phyloP scores from a whole-genome alignment of 1,140 invertebrate species.

The Whitmania pigra region DNA sequence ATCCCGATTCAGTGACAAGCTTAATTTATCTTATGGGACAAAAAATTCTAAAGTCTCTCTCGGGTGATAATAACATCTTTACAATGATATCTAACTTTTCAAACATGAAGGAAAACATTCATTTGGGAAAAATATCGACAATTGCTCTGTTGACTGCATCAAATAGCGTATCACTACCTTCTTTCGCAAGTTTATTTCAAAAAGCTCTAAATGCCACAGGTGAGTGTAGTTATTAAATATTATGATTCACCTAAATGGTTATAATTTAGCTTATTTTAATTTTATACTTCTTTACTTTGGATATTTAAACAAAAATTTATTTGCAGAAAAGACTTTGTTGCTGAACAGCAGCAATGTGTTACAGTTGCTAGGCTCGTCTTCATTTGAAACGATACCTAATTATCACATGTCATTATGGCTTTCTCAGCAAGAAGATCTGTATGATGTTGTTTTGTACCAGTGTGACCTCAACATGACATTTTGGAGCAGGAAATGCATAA shows the following conservation, averaged over 20 bases:
- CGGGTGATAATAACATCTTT: conserved; percentile 27
- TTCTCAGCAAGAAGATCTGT: conserved; percentile 94
- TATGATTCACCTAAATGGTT: no score
- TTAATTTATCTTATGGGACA: conserved; percentile 86
- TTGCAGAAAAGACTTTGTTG: conserved; percentile 51
- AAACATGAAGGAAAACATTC: neutral
- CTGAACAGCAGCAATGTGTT: conserved; percentile 77
- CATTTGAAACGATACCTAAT: conserved; percentile 60
- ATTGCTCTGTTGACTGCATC: conserved; percentile 86
- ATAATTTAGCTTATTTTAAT: no score
- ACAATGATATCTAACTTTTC: conserved; percentile 14
- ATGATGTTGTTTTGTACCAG: conserved; percentile 83
- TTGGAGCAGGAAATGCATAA: conserved; percentile 91
- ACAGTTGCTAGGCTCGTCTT: conserved; percentile 65
- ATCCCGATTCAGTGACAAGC: conserved; percentile 77
- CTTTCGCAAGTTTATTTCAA: conserved; percentile 91
- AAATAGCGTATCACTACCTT: conserved; percentile 84
- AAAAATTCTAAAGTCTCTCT: conserved; percentile 59
- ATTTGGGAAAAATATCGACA: conserved; percentile 71
- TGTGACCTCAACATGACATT: conserved; percentile 76
- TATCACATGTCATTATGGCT: conserved; percentile 82
- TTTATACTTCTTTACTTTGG: no score
- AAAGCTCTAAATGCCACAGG: conserved; percentile 62
- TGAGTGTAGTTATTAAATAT: neutral
- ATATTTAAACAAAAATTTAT: neutral